Evolutionary conservation across 1,140 invertebrate genomes (phyloP).

Genomic region (Pogonus chalceus): DNA sequence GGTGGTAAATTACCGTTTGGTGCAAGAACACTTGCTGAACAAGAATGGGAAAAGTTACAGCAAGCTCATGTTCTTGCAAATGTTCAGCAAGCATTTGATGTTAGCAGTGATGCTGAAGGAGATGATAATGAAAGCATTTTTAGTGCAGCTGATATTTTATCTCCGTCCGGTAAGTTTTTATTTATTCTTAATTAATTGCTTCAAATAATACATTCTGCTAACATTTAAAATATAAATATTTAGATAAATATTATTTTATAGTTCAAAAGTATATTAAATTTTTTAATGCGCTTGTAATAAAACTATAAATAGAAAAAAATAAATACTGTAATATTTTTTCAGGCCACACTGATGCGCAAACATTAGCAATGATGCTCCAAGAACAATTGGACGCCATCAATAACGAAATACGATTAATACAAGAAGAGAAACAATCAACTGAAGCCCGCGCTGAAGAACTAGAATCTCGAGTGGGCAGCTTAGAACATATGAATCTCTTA

Average conservation of each 20-base stretch:
- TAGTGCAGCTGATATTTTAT: slow-evolving; percentile 60
- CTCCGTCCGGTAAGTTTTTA: slow-evolving; percentile 55
- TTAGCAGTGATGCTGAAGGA: slow-evolving; percentile 69
- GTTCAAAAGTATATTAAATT: no score
- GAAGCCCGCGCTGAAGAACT: slow-evolving; percentile 95
- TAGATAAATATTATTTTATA: no score
- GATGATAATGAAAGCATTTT: slow-evolving; percentile 67
- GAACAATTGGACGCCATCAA: slow-evolving; percentile 99
- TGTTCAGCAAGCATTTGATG: slow-evolving; percentile 81
- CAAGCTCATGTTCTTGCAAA: slow-evolving; percentile 88
- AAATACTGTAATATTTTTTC: no score
- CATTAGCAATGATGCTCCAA: slow-evolving; percentile 95
- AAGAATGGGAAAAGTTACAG: slow-evolving; percentile 91
- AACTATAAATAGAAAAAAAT: no score
- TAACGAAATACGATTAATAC: slow-evolving; percentile 92
- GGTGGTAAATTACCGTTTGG: slow-evolving; percentile 50
- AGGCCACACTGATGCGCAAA: slow-evolving; percentile 81
- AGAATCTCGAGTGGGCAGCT: slow-evolving; percentile 89
- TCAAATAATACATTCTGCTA: no score
- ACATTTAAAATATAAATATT: no score
- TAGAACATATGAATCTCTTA: slow-evolving; percentile 85
- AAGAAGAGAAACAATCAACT: slow-evolving; percentile 98
- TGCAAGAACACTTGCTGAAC: slow-evolving; percentile 53
- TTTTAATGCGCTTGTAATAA: no score
- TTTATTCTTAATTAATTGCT: no score